Evolutionary conservation across 2,888 invertebrate genomes (phyloP).

Genomic region (Lathronympha strigana): DNA sequence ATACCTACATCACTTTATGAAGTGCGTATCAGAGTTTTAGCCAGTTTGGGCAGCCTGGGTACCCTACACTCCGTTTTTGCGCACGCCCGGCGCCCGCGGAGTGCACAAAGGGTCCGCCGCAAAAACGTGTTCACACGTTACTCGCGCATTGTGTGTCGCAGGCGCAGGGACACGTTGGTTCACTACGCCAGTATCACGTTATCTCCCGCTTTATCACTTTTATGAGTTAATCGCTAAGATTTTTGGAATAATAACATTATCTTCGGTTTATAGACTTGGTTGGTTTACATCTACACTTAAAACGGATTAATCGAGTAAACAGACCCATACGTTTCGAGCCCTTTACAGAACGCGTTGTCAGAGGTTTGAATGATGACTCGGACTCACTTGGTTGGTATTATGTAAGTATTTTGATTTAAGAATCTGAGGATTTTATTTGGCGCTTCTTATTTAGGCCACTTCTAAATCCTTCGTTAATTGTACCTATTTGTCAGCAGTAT

Average conservation of each 20-base stretch:
- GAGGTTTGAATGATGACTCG: too few relatives aligned
- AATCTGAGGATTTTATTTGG: too few relatives aligned
- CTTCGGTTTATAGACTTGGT: neutral
- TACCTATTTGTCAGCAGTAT: too few relatives aligned
- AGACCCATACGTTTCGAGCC: too few relatives aligned
- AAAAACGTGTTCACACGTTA: constrained; percentile 18
- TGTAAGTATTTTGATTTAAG: too few relatives aligned
- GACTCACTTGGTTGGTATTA: too few relatives aligned
- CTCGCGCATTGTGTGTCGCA: constrained; percentile 20
- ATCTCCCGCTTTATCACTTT: neutral
- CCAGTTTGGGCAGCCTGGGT: neutral
- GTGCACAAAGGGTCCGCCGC: constrained; percentile 18
- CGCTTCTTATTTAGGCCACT: too few relatives aligned
- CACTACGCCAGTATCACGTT: constrained; percentile 14
- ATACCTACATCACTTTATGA: neutral
- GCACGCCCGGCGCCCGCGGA: constrained; percentile 8
- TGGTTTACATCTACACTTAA: too few relatives aligned
- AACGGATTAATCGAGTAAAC: too few relatives aligned
- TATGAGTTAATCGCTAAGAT: neutral
- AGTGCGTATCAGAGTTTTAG: neutral
- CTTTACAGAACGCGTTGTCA: too few relatives aligned
- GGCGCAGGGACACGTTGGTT: constrained; percentile 7
- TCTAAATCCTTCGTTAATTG: too few relatives aligned
- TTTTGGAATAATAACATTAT: neutral
- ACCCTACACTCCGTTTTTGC: constrained; percentile 21